Percentiles rank a stretch among this genome's conserved stretches.
phyloP scores from a whole-genome alignment of 2,888 invertebrate species.

The Dicroscelio sp. region DNA sequence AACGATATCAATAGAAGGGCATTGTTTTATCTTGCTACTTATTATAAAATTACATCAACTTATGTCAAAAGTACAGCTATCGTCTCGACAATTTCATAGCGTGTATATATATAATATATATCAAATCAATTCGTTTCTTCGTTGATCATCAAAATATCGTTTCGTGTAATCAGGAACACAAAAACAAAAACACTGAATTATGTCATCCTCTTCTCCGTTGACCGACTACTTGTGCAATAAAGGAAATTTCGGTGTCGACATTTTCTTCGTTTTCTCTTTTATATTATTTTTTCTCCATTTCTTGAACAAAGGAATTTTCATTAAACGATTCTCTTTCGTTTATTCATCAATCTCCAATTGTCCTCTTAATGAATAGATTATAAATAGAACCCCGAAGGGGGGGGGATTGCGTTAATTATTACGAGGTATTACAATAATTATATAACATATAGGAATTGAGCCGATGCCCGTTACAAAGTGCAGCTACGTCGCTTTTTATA shows the following conservation, averaged over 20 bases:
- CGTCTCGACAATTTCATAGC: constrained; percentile 75
- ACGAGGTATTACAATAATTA: constrained; percentile 66
- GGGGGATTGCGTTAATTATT: constrained; percentile 59
- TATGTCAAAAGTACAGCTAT: constrained; percentile 78
- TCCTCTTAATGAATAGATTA: constrained; percentile 63
- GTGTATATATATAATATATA: constrained; percentile 71
- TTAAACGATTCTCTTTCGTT: constrained; percentile 23
- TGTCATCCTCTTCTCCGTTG: constrained; percentile 70
- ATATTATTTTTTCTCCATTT: neutral
- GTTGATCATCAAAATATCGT: constrained; percentile 78
- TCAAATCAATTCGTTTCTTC: constrained; percentile 76
- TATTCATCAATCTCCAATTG: constrained; percentile 37
- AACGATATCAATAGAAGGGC: constrained; percentile 79
- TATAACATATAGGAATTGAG: constrained; percentile 76
- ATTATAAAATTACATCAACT: constrained; percentile 80
- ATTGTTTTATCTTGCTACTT: constrained; percentile 77
- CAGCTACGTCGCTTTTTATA: constrained; percentile 40
- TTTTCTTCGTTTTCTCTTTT: constrained; percentile 28
- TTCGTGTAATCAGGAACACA: constrained; percentile 73
- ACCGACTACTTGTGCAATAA: constrained; percentile 77
- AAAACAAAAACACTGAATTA: constrained; percentile 67
- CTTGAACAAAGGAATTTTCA: neutral
- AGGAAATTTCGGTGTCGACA: constrained; percentile 57
- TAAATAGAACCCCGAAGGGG: constrained; percentile 55
- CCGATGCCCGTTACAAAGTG: constrained; percentile 77